Base-by-base conservation (phyloP, 2,888 invertebrate species). In the Beris chalybata region DNA sequence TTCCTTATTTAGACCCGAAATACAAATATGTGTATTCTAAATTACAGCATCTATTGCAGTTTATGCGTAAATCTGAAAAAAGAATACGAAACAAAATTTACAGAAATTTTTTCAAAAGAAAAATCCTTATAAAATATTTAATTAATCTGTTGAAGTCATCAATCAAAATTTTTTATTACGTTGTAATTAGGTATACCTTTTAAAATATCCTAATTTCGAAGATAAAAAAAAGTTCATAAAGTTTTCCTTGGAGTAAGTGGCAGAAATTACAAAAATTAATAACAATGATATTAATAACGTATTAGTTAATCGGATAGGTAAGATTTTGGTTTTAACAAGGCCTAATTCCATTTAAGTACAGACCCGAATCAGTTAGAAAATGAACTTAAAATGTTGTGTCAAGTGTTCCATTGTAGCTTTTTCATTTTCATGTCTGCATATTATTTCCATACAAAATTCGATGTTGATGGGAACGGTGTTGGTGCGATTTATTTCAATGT, bases 1-100 rank as follows among this genome's bases (percentile, higher is more conserved):
- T 30, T 32, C 38, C 31, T 38, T 38, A 38, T 38, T 38, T 38
- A 5, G 38, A 38, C 52, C 58, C 55, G 31, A 57, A 54, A 65
- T 13, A 43, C 29, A 68, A 64, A 38, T 38, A 38, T 38, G 38
- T 64, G 13, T 66, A 57, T 57, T 65, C 50, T 55, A 66, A 70
- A 69, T 73, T 73, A 52, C 71, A 74, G 74, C 73, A 69, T 74
- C 74, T 52, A 73, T 75, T 71, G 72, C 73, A 74, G 71, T 72
- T 69, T 73, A 71, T 67, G 72, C 73, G 67, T 73, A 75, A 73
- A 57, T 50, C 31, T 53, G 22, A 45, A 61, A 67, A 70, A 69
- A 22, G 57, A 32, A 66, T 38, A 29, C 44, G n/a, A 52, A 52
- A 6, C 64, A 64, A 64, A 50, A 54, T 52, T 50, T 52, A 50